phyloP scores from a whole-genome alignment of 2,888 invertebrate species.

The Conus canariensis region DNA sequence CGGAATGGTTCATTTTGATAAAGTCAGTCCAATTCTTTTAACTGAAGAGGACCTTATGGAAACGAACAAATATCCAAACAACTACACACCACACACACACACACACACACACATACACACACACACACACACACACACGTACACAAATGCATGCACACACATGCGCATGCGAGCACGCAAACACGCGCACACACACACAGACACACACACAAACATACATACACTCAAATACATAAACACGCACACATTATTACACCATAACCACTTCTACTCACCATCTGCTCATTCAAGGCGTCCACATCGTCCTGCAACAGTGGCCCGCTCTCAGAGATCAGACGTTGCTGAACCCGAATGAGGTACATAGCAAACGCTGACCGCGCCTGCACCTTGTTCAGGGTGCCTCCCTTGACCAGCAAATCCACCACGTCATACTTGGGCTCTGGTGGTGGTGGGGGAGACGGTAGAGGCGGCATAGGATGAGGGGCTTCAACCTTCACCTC shows the following conservation, averaged over 20 bases:
- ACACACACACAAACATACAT: not conserved
- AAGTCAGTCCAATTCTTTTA: no score
- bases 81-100: no score
- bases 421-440: conserved; percentile 73
- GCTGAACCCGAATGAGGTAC: conserved; percentile 77
- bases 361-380: conserved; percentile 78
- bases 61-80: no score
- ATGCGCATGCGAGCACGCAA: not conserved
- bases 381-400: conserved; percentile 76
- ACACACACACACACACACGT: no score
- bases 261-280: conserved; percentile 70
- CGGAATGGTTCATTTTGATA: no score
- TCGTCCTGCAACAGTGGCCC: conserved; percentile 66
- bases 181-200: not conserved
- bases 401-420: conserved; percentile 71
- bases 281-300: conserved; percentile 77
- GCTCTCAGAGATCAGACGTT: conserved; percentile 72
- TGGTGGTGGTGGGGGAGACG: conserved; percentile 56
- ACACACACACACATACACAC: no score
- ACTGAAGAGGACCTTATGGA: no score
- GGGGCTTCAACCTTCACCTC: conserved; percentile 39
- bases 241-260: not conserved
- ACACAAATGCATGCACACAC: no score
- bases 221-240: not conserved
- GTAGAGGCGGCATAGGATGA: conserved; percentile 47